Conservation (phyloP, 2,888 invertebrate species). For the Thereva nobilitata region DNA sequence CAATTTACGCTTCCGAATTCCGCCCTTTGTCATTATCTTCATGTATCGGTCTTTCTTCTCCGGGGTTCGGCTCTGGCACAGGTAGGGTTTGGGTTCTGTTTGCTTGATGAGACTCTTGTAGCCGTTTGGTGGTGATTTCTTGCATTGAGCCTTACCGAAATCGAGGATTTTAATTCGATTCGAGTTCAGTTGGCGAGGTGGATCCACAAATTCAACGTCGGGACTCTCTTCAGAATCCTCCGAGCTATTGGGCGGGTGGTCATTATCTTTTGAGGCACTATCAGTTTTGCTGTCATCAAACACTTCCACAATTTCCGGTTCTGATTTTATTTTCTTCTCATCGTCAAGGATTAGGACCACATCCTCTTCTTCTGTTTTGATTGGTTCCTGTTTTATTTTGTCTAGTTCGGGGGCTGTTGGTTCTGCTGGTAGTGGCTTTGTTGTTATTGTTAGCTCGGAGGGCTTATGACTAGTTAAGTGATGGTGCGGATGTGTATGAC, state of each 20-base stretch:
- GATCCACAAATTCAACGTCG: neutral
- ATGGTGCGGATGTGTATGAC: conserved; percentile 35
- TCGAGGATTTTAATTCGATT: conserved; percentile 54
- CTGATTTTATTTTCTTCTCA: conserved; percentile 53
- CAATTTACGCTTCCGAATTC: conserved; percentile 50
- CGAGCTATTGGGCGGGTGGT: neutral
- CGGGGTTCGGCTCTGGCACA: conserved; percentile 53
- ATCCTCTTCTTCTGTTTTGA: conserved; percentile 55
- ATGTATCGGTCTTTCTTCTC: conserved; percentile 51
- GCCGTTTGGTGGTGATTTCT: conserved; percentile 55
- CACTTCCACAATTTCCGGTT: conserved; percentile 48
- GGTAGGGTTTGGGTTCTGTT: conserved; percentile 55
- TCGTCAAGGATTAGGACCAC: conserved; percentile 42
- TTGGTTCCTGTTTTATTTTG: conserved; percentile 55
- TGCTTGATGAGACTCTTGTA: conserved; percentile 58
- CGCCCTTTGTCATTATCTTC: conserved; percentile 46
- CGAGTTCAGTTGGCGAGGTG: conserved; percentile 3
- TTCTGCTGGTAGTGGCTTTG: conserved; percentile 26
- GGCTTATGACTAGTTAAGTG: conserved; percentile 39
- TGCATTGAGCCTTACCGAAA: conserved; percentile 49
- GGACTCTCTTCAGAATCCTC: neutral
- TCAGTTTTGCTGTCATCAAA: conserved; percentile 34
- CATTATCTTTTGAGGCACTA: conserved; percentile 27
- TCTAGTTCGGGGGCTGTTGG: conserved; percentile 34
- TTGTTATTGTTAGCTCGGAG: conserved; percentile 22